phyloP scores from a whole-genome alignment of 2,113 vertebrate genomes.

The Macroglossus sobrinus region DNA sequence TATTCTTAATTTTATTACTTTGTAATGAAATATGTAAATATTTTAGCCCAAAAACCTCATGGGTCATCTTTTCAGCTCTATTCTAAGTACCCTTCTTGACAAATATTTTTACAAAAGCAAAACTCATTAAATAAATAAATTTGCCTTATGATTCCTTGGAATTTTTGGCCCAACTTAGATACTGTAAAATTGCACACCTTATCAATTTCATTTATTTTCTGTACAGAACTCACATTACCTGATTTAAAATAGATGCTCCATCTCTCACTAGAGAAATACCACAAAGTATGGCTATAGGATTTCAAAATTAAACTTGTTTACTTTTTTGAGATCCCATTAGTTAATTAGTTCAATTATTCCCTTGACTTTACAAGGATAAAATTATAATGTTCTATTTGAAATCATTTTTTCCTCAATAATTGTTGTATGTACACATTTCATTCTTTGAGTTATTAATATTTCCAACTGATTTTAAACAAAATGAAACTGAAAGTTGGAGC shows the following conservation, averaged over 20 bases:
- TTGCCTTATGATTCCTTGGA: neutral
- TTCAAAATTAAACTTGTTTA: neutral
- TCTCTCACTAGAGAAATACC: neutral
- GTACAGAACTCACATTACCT: neutral
- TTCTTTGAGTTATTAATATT: neutral
- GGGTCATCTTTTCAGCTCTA: neutral
- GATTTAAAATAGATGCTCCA: neutral
- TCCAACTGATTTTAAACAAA: slow-evolving; percentile 2
- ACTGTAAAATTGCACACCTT: neutral
- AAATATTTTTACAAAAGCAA: slow-evolving; percentile 2
- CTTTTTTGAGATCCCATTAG: neutral
- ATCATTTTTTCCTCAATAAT: neutral
- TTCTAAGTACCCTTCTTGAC: neutral
- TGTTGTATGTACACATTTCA: neutral
- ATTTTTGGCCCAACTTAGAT: neutral
- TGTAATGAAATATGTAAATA: neutral
- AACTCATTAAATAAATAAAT: neutral
- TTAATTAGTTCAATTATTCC: neutral
- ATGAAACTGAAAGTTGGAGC: neutral
- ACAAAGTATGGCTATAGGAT: neutral
- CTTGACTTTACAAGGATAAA: neutral
- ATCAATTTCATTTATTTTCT: neutral
- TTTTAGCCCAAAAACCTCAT: neutral
- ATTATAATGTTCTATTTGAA: neutral
- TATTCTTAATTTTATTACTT: neutral